Percentiles rank a stretch among this genome's conserved stretches.
Evolutionary conservation across 2,888 invertebrate species (phyloP).

Genomic region (Xanthia togata): DNA sequence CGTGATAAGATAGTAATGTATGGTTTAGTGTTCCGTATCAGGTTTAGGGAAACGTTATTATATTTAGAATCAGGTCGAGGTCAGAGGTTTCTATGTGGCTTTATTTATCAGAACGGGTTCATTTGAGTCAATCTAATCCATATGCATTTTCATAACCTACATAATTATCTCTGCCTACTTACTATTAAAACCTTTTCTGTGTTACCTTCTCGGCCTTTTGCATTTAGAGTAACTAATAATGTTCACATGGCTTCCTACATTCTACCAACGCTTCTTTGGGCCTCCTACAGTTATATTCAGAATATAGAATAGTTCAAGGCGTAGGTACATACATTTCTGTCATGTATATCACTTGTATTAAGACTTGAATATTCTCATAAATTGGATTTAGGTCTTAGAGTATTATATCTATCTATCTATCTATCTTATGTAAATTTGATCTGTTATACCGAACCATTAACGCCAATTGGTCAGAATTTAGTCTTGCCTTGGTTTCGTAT

Average conservation of each 20-base stretch:
- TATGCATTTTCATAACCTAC: background rate
- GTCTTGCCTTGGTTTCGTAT: slow-evolving; percentile 16
- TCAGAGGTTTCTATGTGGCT: background rate
- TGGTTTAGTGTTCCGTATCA: slow-evolving; percentile 48
- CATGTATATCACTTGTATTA: slow-evolving; percentile 9
- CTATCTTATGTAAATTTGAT: background rate
- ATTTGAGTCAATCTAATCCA: background rate
- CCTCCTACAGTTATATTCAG: slow-evolving; percentile 41
- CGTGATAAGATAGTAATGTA: slow-evolving; percentile 60
- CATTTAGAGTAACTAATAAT: slow-evolving; percentile 13
- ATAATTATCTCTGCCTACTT: background rate
- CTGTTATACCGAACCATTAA: slow-evolving; percentile 33
- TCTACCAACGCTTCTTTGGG: slow-evolving; percentile 44
- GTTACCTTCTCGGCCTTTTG: background rate
- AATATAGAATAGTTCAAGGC: slow-evolving; percentile 55
- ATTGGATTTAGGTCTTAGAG: slow-evolving; percentile 4
- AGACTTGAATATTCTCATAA: slow-evolving; percentile 16
- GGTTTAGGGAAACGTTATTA: background rate
- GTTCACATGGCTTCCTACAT: slow-evolving; percentile 54
- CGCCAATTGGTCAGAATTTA: background rate
- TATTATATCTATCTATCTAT: too few species aligned
- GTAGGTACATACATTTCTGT: slow-evolving; percentile 41
- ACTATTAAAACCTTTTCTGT: slow-evolving; percentile 21
- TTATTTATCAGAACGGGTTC: background rate
- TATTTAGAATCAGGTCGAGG: slow-evolving; percentile 11